Evolutionary conservation across 2,797 vertebrate species (phyloP), one percentile per base, ranked within the genome.

Genomic region (Chaetophractus vellerosus): DNA sequence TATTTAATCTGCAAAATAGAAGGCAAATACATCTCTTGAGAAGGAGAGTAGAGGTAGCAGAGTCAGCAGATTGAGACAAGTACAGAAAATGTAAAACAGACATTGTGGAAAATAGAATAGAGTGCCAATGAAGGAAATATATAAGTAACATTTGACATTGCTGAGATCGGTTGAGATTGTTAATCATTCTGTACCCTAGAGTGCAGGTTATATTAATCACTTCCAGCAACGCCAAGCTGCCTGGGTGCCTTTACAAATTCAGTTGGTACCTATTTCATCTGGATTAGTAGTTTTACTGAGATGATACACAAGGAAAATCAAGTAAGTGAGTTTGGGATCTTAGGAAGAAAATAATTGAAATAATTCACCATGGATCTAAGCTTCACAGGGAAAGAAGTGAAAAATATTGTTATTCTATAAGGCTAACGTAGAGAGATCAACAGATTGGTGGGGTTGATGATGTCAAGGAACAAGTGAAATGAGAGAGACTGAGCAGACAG

Each of bases 1-100:
- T 74, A 50, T 59, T 84, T 52, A 59, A 91, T 80, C 28, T 75
- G 52, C 80, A 52, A 85, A 88, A 91, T 6, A 75, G 79, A 83
- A 75, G 31, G 48, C 33, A 83, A 64, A 38, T 38, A 18, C 66
- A 74, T 11, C 0, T 21, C 38, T 48, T 28, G 31, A 74, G 33
- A 89, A 16, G 38, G 50, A 86, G 18, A 26, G 33, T 63, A n/a
- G 15, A 45, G 19, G 5, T 59, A 84, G 66, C 24, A 59, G 14
- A 68, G 45, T 64, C 23, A 72, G 7, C 26, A 79, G 12, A 18
- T 75, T 69, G 7, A 83, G 33, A 82, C 15, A 83, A 82, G 31
- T 41, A 45, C 0, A 48, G 41, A 69, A 87, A 83, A 71, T 21
- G 50, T 31, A 52, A 55, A 69, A 50, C 4, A 89, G n/a, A 59